Evolutionary conservation across 2,797 vertebrate genomes (phyloP), one percentile per base, ranked within the genome.

Genomic region (Antrozous pallidus): DNA sequence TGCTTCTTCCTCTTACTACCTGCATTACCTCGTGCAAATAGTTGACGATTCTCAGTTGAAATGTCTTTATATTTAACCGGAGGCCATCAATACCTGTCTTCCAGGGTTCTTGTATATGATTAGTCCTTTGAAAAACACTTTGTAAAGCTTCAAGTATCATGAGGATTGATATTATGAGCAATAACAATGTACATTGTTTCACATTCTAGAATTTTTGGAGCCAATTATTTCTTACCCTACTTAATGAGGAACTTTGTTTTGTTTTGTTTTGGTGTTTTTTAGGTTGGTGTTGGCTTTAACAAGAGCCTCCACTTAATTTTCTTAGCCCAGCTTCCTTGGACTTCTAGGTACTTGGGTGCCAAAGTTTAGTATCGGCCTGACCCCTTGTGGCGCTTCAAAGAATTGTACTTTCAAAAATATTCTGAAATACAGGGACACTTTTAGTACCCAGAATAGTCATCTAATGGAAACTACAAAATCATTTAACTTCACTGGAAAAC

Each of bases 321-420:
- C 17, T 47, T 69, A 61, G 1, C 33, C 12, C 9, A 84, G 5
- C 9, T 80, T 75, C 33, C 33, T 9, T 45, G 73, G 14, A 36
- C 20, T 8, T 12, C 17, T 54, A 12, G 20, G 26, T 5, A 3
- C n/a, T 26, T 10, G 36, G 7, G 2, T 56, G 14, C 8, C 45
- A 77, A 31, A 73, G 31, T 82, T 58, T n/a, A 24, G 56, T n/a
- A 61, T 18, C 14, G 40, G 26, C 28, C 88, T 94, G 91, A 28
- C 74, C 63, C 11, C 94, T 92, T 86, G 79, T 96, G 82, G 93
- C 82, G 74, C 1, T 45, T 94, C 10, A 42, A 47, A 82, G 65
- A 75, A 95, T 22, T 88, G 45, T 20, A 38, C 58, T 26, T 78
- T 49, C 24, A 54, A 79, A 87, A 95, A 82, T 9, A 36, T 74